A percentile compares a stretch with the other conserved stretches of the same genome.
These are phyloP conservation scores for Archivesica marissinica DNA, from an alignment of 1,140 invertebrate genomes.

Conservation along the genomic window DNA sequence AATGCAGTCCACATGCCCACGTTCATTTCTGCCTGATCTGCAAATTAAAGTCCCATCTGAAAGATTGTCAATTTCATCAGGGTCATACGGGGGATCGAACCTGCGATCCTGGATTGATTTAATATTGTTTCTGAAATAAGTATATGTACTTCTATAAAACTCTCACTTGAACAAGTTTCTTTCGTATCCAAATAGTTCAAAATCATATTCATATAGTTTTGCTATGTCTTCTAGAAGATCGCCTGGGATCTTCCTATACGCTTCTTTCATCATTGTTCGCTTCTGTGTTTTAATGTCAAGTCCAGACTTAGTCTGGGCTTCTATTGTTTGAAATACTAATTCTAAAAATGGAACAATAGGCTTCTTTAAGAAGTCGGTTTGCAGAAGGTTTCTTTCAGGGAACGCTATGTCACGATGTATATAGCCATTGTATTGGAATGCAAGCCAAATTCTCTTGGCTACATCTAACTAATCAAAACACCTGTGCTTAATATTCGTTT, in stretches of 20 bases:
- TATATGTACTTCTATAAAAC: too few relatives aligned
- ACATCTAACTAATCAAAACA: conserved; percentile 53
- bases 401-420: conserved; percentile 16
- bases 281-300: conserved; percentile 6
- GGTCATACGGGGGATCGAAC: too few relatives aligned
- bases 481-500: neutral
- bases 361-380: neutral
- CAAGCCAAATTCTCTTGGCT: conserved; percentile 27
- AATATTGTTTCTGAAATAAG: too few relatives aligned
- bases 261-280: conserved; percentile 25
- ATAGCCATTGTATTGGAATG: conserved; percentile 56
- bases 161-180: neutral
- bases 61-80: too few relatives aligned
- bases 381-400: neutral
- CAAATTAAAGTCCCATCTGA: too few relatives aligned
- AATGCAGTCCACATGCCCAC: too few relatives aligned
- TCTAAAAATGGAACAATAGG: neutral
- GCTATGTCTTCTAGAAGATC: neutral
- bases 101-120: too few relatives aligned
- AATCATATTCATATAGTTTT: conserved; percentile 40
- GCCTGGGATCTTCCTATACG: conserved; percentile 8
- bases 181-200: conserved; percentile 54
- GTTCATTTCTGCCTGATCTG: too few relatives aligned
- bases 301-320: neutral
- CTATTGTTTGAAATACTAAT: neutral